Evolutionary conservation across 2,113 vertebrate genomes (phyloP).

Genomic region (Deroptyus accipitrinus): DNA sequence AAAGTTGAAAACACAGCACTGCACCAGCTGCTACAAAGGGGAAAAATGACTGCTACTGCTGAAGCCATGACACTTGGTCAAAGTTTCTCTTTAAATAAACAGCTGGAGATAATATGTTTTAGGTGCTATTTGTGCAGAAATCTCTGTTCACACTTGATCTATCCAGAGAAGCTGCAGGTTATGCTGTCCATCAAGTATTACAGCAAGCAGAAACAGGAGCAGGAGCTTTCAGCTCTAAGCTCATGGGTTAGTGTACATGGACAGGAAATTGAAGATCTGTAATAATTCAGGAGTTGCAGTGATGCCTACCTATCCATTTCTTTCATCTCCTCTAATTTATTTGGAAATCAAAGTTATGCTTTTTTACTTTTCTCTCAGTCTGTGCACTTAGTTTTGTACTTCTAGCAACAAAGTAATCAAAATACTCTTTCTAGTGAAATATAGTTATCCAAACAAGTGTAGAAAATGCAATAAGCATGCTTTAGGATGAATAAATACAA

Average conservation of each 20-base stretch:
- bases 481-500: neutral
- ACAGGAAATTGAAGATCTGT: neutral
- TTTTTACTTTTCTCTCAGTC: neutral
- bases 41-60: no score
- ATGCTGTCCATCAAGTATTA: neutral
- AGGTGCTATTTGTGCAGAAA: neutral
- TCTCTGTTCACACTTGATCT: neutral
- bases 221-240: neutral
- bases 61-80: no score
- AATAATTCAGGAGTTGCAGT: neutral
- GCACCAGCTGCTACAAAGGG: no score
- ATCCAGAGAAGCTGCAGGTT: neutral
- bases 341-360: neutral
- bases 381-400: neutral
- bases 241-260: neutral
- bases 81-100: neutral
- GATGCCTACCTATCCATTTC: neutral
- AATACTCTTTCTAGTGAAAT: neutral
- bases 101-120: neutral
- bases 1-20: no score
- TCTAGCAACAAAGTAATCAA: neutral
- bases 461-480: neutral
- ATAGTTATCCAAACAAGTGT: neutral
- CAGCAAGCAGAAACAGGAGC: neutral
- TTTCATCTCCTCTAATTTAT: neutral